Evolutionary conservation across 1,140 invertebrate species (phyloP).

Genomic region (Orchesella cincta): DNA sequence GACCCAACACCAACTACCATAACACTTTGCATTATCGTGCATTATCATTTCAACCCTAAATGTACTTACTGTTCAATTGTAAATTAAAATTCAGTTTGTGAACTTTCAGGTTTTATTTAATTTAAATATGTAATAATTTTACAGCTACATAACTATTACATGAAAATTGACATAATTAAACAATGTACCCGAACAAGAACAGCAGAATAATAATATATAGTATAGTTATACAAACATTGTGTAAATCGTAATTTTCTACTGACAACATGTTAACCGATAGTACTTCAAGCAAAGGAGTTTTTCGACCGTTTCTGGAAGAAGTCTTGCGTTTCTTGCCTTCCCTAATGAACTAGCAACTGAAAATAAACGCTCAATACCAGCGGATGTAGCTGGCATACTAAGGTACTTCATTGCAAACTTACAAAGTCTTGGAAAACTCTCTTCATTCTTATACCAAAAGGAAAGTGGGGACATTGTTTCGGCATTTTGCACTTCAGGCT

Average conservation of each 20-base stretch:
- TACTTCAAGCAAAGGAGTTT: background rate
- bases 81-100: background rate
- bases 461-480: background rate
- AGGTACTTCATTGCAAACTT: background rate
- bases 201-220: background rate
- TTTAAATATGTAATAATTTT: background rate
- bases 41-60: background rate
- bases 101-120: background rate
- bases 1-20: background rate
- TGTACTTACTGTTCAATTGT: background rate
- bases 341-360: background rate
- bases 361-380: background rate
- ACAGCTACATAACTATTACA: background rate
- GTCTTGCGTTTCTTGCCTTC: background rate
- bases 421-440: background rate
- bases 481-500: background rate
- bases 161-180: background rate
- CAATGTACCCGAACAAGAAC: background rate
- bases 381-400: background rate
- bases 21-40: background rate
- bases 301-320: background rate
- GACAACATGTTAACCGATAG: too few relatives aligned
- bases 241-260: background rate
- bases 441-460: background rate
- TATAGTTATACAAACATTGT: background rate